Evolutionary conservation across 2,888 invertebrate genomes (phyloP), one percentile per base, ranked within the genome.

Genomic region (Ophion ventricosus): DNA sequence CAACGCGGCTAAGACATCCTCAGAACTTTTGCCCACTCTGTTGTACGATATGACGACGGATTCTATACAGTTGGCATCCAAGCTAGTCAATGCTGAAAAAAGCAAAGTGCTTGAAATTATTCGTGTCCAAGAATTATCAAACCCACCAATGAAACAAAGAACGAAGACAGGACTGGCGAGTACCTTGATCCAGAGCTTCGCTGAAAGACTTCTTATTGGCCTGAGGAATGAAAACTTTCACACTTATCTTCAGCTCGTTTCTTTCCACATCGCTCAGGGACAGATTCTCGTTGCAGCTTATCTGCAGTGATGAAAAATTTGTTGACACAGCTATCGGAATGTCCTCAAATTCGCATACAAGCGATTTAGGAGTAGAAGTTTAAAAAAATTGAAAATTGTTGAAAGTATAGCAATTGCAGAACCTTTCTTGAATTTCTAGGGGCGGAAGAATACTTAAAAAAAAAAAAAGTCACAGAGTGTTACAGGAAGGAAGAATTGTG

Each of bases 181-280:
- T 88, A 97, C 97, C 96, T 94, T 96, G 96, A 79, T 96, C 95
- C 84, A 98, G 94, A 29, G 97, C 97, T 89, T 97, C 96, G 10
- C 94, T 94, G 74, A 98, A 93, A 49, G 95, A 95, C 0, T 95
- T 94, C 59, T 95, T 94, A 86, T 96, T 95, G 80, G 96, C 95
- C 88, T 95, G 95, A 87, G 97, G 97, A 17, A 98, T 94, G 92
- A 98, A 98, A 88, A 98, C 95, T 94, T 98, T 98, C 0, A 97
- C 96, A 57, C 97, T 97, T 88, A 98, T 96, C 94, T 97, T 97
- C 54, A 97, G 94, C 88, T 97, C 96, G 88, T 96, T 95, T 63
- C 97, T 94, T 86, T 96, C 96, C 85, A 96, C 95, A 88, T 96
- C 96, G 77, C 90, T 89, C 14, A 91, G 80, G 74, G 84, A 88